Evolutionary conservation across 2,797 vertebrate species (phyloP).

Genomic region (Eremophila alpestris): DNA sequence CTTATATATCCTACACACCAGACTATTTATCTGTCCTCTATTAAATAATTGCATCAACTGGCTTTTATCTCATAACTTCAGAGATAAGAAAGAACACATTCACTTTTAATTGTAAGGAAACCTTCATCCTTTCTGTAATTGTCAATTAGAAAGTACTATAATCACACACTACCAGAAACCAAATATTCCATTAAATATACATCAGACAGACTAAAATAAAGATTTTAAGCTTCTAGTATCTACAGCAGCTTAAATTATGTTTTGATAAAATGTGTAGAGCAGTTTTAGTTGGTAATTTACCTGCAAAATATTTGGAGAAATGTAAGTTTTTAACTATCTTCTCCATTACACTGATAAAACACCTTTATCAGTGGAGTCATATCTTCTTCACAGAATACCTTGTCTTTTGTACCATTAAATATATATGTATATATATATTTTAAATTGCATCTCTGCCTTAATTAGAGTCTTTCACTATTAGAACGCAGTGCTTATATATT

Average conservation of each 20-base stretch:
- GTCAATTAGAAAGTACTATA: neutral
- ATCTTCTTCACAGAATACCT: neutral
- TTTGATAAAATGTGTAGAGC: neutral
- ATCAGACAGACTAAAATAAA: neutral
- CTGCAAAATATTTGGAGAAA: neutral
- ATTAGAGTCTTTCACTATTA: neutral
- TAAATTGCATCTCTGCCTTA: neutral
- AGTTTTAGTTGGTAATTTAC: neutral
- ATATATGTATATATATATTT: neutral
- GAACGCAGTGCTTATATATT: neutral
- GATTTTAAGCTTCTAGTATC: neutral
- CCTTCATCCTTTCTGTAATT: neutral
- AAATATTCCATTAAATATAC: neutral
- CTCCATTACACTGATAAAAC: neutral
- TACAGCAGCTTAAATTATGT: neutral
- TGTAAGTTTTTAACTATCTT: neutral
- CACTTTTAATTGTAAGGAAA: neutral
- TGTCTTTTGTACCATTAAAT: neutral
- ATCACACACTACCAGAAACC: neutral
- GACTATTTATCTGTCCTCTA: neutral
- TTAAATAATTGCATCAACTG: neutral
- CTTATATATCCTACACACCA: neutral
- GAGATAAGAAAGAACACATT: neutral
- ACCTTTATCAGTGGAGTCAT: neutral
- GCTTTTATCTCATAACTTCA: neutral